Percentiles rank a stretch among this genome's conserved stretches.
Evolutionary conservation across 2,113 vertebrate species (phyloP).

Genomic region (Cyanoderma ruficeps): DNA sequence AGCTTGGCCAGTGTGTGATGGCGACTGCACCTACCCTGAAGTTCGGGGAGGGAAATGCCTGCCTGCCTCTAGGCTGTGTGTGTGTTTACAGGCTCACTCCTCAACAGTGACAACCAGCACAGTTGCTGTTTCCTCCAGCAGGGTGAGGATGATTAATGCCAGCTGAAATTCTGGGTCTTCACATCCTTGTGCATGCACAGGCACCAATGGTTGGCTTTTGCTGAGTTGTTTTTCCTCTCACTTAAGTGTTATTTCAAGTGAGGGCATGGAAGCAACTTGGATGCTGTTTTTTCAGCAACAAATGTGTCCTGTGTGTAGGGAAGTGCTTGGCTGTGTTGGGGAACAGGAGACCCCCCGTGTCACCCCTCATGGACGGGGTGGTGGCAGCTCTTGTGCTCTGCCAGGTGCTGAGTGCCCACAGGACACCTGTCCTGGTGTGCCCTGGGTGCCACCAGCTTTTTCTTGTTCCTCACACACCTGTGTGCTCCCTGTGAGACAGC

Average conservation of each 20-base stretch:
- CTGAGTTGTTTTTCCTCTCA: rapidly evolving
- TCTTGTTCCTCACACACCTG: rapidly evolving
- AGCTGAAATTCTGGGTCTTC: background rate
- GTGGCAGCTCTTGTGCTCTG: background rate
- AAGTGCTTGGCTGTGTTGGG: background rate
- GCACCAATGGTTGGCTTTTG: background rate
- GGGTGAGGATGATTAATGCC: background rate
- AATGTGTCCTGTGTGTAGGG: background rate
- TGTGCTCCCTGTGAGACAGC: background rate
- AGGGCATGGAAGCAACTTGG: background rate
- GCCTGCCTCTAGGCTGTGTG: background rate
- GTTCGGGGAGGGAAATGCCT: background rate
- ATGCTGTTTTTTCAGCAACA: background rate
- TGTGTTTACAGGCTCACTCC: background rate
- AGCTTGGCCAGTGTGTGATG: background rate
- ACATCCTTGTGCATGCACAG: too few species aligned
- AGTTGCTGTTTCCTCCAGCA: background rate
- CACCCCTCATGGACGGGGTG: background rate
- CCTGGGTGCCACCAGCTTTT: background rate
- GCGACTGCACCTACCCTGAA: background rate
- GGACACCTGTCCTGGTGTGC: rapidly evolving
- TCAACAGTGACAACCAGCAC: background rate
- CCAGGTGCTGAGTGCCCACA: background rate
- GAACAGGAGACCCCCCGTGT: background rate
- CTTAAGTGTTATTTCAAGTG: background rate